These are phyloP conservation scores for Hipparchia sbordonii DNA, from an alignment of 2,888 invertebrate genomes.

Conservation along the genomic window DNA sequence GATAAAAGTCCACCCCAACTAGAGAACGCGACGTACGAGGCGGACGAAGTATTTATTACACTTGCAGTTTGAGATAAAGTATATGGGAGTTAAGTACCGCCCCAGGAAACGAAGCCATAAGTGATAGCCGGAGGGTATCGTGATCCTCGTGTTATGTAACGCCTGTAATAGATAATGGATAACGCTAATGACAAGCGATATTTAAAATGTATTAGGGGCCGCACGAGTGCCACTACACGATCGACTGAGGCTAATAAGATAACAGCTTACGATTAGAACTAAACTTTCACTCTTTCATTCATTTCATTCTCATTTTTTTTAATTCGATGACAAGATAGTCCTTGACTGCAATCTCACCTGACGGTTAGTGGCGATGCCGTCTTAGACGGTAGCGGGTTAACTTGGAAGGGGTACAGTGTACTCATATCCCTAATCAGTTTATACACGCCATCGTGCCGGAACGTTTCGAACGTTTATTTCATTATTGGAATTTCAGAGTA, in stretches of 20 bases:
- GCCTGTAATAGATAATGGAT: constrained; percentile 73
- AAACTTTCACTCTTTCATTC: constrained; percentile 63
- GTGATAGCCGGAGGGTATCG: constrained; percentile 63
- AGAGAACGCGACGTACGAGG: background rate
- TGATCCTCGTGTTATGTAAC: constrained; percentile 67
- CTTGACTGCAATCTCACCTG: too few relatives aligned
- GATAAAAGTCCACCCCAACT: background rate
- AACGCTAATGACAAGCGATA: constrained; percentile 77
- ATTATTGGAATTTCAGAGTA: too few relatives aligned
- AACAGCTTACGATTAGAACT: constrained; percentile 61
- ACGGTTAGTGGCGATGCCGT: too few relatives aligned
- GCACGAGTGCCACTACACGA: constrained; percentile 54
- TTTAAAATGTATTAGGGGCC: constrained; percentile 73
- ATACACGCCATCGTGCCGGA: too few relatives aligned
- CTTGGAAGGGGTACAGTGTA: too few relatives aligned
- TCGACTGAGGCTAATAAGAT: constrained; percentile 76
- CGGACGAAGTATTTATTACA: constrained; percentile 13
- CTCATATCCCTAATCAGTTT: too few relatives aligned
- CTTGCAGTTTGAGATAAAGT: constrained; percentile 8
- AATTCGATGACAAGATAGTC: too few relatives aligned
- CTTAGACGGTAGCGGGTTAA: too few relatives aligned
- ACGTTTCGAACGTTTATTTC: too few relatives aligned
- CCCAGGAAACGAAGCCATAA: constrained; percentile 48
- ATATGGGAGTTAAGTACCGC: constrained; percentile 16
- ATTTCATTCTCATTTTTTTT: too few relatives aligned